Evolutionary conservation across 2,113 vertebrate genomes (phyloP), one percentile per base, ranked within the genome.

Genomic region (Menura novaehollandiae): DNA sequence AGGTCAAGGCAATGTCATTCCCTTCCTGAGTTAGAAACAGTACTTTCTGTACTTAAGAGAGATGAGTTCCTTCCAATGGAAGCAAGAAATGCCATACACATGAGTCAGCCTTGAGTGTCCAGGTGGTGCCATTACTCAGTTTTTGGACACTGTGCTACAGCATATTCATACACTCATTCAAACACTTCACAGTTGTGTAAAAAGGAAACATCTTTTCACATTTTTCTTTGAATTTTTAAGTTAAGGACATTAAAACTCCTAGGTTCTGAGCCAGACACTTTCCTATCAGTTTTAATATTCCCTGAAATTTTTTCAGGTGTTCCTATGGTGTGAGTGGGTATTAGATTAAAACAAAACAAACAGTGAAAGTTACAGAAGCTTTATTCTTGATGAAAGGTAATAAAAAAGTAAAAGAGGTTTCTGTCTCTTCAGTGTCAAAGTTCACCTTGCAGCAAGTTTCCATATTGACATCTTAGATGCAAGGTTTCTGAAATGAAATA

Each of bases 1-100:
- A 97, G 98, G 97, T 98, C 98, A 98, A 97, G 91, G 96, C 97
- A 97, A 96, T 95, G 98, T 97, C 97, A 97, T 96, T 96, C 91
- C 96, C 93, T 96, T 96, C 91, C 97, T 98, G 96, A 94, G 79
- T 67, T 75, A 72, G 66, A 95, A 93, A 98, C 93, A 98, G 98
- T 97, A 95, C 95, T 97, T 98, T 98, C 96, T 98, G 97, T 98
- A 94, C 97, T 97, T 97, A 90, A 9, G 89, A 97, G 86, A 87
- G 95, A 94, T 89, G 74, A 66, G 89, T 91, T 96, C 92, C 83
- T 98, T 98, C 97, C 91, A 98, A 89, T 94, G 77, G 92, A 93
- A 97, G 90, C 94, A 95, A 98, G 92, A 97, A 97, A 96, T 91
- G 89, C 88, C 91, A 89, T 89, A 93, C 62, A 91, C 73, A 98